Evolutionary conservation across 2,888 invertebrate species (phyloP).

Genomic region (Eupeodes latifasciatus): DNA sequence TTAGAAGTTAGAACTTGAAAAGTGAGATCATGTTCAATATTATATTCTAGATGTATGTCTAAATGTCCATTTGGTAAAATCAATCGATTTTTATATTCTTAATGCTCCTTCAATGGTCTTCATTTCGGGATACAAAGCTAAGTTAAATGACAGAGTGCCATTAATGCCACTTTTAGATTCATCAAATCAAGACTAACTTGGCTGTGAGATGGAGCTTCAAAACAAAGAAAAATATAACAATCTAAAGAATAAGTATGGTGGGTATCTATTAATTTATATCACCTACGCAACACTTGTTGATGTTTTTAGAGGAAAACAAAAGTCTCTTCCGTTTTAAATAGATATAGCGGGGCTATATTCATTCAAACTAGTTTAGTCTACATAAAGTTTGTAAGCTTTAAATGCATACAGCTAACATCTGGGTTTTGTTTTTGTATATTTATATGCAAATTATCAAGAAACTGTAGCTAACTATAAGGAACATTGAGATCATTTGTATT

Average conservation of each 20-base stretch:
- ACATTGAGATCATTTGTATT: constrained; percentile 8
- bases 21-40: constrained; percentile 1
- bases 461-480: constrained; percentile 21
- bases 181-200: constrained; percentile 27
- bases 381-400: constrained; percentile 3
- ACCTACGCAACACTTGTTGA: constrained; percentile 41
- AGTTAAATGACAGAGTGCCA: constrained; percentile 5
- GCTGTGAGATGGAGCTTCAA: constrained; percentile 6
- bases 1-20: constrained; percentile 4
- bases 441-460: constrained; percentile 23
- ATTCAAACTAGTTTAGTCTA: constrained; percentile 53
- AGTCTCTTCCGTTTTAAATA: constrained; percentile 52
- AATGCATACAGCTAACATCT: constrained; percentile 1
- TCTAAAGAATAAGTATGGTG: not conserved
- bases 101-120: not conserved
- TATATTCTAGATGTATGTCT: too few relatives aligned
- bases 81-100: not conserved
- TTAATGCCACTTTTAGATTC: constrained; percentile 16
- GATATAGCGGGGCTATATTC: constrained; percentile 4
- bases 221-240: constrained; percentile 48
- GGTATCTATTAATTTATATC: constrained; percentile 2
- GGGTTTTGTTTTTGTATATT: not conserved
- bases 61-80: not conserved
- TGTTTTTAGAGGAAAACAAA: not conserved
- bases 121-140: not conserved